Percentiles rank a stretch among this genome's conserved stretches.
These are phyloP conservation scores for Tenrec ecaudatus DNA, from an alignment of 2,113 vertebrate genomes.

Conservation along the genomic window DNA sequence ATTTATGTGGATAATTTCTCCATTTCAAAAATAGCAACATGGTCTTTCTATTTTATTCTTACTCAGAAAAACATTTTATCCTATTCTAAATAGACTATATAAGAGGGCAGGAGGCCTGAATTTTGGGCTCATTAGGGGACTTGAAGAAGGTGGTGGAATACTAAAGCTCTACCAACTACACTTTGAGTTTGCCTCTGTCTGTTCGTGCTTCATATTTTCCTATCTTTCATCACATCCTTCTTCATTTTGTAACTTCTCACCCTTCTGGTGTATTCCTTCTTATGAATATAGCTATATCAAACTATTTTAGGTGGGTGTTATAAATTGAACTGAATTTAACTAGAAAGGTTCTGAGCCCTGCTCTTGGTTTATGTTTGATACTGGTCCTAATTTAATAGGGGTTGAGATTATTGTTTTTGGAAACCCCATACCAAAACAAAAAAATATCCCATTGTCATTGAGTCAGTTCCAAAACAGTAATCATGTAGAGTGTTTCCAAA, in stretches of 20 bases:
- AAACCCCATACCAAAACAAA: not conserved
- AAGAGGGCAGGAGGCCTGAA: slow-evolving; percentile 8
- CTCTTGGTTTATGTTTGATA: not conserved
- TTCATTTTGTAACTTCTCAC: not conserved
- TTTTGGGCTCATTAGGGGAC: not conserved
- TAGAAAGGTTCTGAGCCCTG: not conserved
- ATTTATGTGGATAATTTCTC: slow-evolving; percentile 18
- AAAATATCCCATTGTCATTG: not conserved
- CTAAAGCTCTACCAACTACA: not conserved
- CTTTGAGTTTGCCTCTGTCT: slow-evolving; percentile 20
- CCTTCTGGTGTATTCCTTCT: slow-evolving; percentile 1
- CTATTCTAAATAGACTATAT: slow-evolving; percentile 31
- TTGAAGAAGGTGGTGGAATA: not conserved
- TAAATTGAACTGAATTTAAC: slow-evolving; percentile 17
- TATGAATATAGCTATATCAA: not conserved
- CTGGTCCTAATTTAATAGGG: slow-evolving; percentile 4
- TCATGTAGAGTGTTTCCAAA: not conserved
- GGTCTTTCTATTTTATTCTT: slow-evolving; percentile 38
- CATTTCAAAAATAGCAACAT: slow-evolving; percentile 39
- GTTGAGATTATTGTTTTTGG: not conserved
- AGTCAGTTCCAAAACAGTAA: not conserved
- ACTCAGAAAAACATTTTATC: slow-evolving; percentile 32
- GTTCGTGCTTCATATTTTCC: slow-evolving; percentile 7
- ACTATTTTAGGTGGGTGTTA: not conserved
- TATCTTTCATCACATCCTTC: not conserved